Percentiles rank a stretch among this genome's conserved stretches.
phyloP scores from a whole-genome alignment of 2,888 invertebrate species.

The Gastracanthus pulcherrimus region DNA sequence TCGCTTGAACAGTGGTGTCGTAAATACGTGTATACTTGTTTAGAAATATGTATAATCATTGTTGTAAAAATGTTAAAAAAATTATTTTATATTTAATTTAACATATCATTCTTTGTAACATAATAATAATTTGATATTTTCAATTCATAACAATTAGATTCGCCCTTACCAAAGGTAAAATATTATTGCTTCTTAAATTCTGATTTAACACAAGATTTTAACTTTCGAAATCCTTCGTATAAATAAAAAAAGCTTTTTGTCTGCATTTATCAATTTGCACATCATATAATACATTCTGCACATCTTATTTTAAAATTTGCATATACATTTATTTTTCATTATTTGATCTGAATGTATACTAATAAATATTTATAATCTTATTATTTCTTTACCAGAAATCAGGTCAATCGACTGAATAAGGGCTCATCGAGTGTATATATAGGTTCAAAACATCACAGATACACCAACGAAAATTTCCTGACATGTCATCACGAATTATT shows the following conservation, averaged over 20 bases:
- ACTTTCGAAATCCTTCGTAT: neutral
- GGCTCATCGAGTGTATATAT: neutral
- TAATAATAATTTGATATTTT: too few species aligned
- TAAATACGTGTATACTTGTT: too few species aligned
- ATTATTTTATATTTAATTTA: too few species aligned
- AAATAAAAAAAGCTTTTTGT: neutral
- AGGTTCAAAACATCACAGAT: neutral
- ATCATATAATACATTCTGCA: neutral
- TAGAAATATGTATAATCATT: too few species aligned
- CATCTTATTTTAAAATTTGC: neutral
- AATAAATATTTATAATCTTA: neutral
- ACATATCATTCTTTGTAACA: too few species aligned
- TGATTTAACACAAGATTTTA: neutral
- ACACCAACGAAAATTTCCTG: neutral
- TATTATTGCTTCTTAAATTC: neutral
- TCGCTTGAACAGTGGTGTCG: too few species aligned
- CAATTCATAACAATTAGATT: neutral
- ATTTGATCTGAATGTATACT: neutral
- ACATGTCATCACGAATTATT: neutral
- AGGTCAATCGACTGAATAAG: neutral
- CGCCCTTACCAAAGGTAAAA: neutral
- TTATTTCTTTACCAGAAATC: slow-evolving; percentile 20
- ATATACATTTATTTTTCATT: too few species aligned
- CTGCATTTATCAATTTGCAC: neutral
- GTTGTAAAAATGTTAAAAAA: too few species aligned